phyloP scores from a whole-genome alignment of 2,888 invertebrate species.

The Phrixothrix hirtus region DNA sequence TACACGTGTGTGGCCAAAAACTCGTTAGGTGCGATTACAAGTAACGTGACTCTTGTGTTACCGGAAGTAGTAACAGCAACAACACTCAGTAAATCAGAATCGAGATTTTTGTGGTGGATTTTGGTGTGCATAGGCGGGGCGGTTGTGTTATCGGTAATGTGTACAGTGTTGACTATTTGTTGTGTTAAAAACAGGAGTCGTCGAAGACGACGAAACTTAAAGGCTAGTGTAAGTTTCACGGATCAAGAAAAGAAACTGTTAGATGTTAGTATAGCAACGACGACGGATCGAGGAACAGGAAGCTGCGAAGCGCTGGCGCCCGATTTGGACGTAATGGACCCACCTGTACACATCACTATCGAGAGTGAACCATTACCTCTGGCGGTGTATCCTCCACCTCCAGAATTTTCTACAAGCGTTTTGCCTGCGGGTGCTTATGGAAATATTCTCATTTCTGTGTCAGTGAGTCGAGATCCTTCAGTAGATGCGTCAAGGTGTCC shows the following conservation, averaged over 20 bases:
- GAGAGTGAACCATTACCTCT: slow-evolving; percentile 56
- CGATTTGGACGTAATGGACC: slow-evolving; percentile 60
- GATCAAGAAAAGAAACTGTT: slow-evolving; percentile 87
- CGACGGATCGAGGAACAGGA: slow-evolving; percentile 65
- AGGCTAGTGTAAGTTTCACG: slow-evolving; percentile 80
- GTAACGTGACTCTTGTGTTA: slow-evolving; percentile 67
- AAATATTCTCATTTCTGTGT: slow-evolving; percentile 85
- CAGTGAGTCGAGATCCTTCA: slow-evolving; percentile 72
- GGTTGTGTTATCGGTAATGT: slow-evolving; percentile 64
- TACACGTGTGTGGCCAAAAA: slow-evolving; percentile 82
- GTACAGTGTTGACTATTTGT: slow-evolving; percentile 64
- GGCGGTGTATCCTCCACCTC: slow-evolving; percentile 60
- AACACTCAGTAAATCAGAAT: slow-evolving; percentile 73
- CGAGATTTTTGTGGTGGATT: slow-evolving; percentile 73
- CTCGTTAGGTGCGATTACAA: slow-evolving; percentile 63
- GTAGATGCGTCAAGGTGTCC: slow-evolving; percentile 74
- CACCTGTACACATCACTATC: slow-evolving; percentile 59
- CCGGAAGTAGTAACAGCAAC: slow-evolving; percentile 76
- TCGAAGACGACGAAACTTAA: slow-evolving; percentile 69
- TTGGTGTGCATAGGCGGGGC: slow-evolving; percentile 73
- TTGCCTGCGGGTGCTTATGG: slow-evolving; percentile 65
- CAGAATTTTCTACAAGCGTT: slow-evolving; percentile 63
- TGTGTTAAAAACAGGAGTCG: slow-evolving; percentile 61
- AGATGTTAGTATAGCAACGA: slow-evolving; percentile 77
- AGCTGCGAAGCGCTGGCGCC: slow-evolving; percentile 61